phyloP scores from a whole-genome alignment of 2,113 vertebrate genomes.

The Pogonocichla stellata region DNA sequence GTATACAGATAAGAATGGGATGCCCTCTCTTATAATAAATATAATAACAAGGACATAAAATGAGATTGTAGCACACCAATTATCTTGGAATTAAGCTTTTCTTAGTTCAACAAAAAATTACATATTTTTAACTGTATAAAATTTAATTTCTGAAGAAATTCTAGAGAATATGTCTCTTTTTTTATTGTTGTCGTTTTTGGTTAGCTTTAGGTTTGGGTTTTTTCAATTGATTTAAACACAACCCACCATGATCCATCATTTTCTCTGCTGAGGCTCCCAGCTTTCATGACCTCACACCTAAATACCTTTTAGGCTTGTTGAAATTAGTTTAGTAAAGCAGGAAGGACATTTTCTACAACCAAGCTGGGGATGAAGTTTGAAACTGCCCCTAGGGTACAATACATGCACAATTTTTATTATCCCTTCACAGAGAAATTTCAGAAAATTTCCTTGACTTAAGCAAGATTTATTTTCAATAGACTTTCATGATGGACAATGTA shows the following conservation, averaged over 20 bases:
- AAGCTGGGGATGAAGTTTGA: background rate
- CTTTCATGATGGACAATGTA: background rate
- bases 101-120: background rate
- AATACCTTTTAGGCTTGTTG: background rate
- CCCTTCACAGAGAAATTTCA: background rate
- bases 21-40: background rate
- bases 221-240: background rate
- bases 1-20: background rate
- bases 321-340: background rate
- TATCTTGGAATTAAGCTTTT: background rate
- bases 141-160: background rate
- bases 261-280: background rate
- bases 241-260: background rate
- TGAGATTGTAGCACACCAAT: background rate
- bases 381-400: background rate
- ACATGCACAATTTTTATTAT: background rate
- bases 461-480: background rate
- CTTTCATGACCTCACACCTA: background rate
- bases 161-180: background rate
- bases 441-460: background rate
- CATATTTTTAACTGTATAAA: background rate
- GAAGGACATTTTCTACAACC: background rate
- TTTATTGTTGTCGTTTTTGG: background rate
- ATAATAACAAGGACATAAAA: background rate
- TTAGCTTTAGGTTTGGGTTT: background rate